A percentile compares a stretch with the other conserved stretches of the same genome.
phyloP scores from a whole-genome alignment of 2,797 vertebrate species.

The Acipenser transmontanus region DNA sequence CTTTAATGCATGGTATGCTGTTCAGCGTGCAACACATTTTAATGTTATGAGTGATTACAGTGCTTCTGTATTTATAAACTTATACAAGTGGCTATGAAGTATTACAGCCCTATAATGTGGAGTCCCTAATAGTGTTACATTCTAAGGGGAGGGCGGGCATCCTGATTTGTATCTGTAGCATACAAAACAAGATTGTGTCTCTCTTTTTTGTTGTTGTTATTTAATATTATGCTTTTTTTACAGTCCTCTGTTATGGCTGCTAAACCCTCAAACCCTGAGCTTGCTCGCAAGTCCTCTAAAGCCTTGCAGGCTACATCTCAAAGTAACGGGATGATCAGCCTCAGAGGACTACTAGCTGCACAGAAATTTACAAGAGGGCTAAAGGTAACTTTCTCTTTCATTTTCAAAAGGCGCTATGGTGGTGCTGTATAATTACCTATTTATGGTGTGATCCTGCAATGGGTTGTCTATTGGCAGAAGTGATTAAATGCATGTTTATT shows the following conservation, averaged over 20 bases:
- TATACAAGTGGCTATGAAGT: no score
- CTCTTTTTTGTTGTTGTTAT: neutral
- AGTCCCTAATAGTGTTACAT: no score
- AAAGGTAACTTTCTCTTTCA: constrained; percentile 3
- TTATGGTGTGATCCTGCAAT: no score
- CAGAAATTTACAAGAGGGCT: constrained; percentile 20
- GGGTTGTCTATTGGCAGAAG: no score
- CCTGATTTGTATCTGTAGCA: neutral
- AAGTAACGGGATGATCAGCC: constrained; percentile 8
- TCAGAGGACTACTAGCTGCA: constrained; percentile 21
- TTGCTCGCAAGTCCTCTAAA: constrained; percentile 1
- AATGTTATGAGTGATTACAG: no score
- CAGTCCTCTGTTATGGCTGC: neutral
- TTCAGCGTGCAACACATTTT: no score
- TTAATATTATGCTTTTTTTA: neutral
- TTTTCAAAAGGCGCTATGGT: neutral
- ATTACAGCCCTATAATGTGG: no score
- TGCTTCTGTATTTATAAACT: no score
- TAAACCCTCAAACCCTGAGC: neutral
- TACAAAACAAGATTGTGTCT: neutral
- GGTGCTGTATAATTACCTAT: no score
- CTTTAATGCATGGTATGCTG: no score
- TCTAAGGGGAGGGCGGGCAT: no score
- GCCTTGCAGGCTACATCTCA: neutral
- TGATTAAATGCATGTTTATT: no score